These are phyloP conservation scores for Phrynocephalus versicolor DNA, from an alignment of 2,113 vertebrate genomes.

Conservation along the genomic window DNA sequence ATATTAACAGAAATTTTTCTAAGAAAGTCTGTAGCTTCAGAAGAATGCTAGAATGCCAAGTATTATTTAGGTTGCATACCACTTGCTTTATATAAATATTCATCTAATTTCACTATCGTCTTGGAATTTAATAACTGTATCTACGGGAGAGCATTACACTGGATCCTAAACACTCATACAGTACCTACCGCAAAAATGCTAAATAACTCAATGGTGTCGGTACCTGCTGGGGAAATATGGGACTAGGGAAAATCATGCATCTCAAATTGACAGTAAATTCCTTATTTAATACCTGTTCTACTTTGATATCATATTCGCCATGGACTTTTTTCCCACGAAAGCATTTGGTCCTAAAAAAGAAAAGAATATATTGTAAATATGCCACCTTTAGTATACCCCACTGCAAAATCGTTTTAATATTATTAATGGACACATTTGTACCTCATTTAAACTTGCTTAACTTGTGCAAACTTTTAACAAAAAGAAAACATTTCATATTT, in stretches of 20 bases:
- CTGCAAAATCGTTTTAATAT: background rate
- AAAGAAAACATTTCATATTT: background rate
- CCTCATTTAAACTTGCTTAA: background rate
- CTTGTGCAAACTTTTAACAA: background rate
- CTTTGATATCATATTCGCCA: slow-evolving; percentile 93
- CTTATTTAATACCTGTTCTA: slow-evolving; percentile 88
- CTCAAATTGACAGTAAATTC: background rate
- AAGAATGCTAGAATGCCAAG: too few relatives aligned
- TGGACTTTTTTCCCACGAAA: slow-evolving; percentile 95
- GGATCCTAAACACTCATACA: too few relatives aligned
- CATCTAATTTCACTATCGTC: too few relatives aligned
- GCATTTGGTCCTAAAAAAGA: slow-evolving; percentile 86
- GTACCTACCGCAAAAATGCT: too few relatives aligned
- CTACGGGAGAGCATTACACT: too few relatives aligned
- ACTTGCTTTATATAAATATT: too few relatives aligned
- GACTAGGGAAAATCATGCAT: background rate
- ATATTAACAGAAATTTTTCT: too few relatives aligned
- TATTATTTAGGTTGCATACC: too few relatives aligned
- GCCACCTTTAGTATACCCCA: background rate
- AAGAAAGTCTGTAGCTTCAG: too few relatives aligned
- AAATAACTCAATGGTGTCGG: too few relatives aligned
- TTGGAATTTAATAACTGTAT: too few relatives aligned
- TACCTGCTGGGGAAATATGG: too few relatives aligned
- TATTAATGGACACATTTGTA: background rate
- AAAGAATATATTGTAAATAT: slow-evolving; percentile 6